Evolutionary conservation across 23 tunicate genomes (phyloP).

Genomic region (Styela plicata): DNA sequence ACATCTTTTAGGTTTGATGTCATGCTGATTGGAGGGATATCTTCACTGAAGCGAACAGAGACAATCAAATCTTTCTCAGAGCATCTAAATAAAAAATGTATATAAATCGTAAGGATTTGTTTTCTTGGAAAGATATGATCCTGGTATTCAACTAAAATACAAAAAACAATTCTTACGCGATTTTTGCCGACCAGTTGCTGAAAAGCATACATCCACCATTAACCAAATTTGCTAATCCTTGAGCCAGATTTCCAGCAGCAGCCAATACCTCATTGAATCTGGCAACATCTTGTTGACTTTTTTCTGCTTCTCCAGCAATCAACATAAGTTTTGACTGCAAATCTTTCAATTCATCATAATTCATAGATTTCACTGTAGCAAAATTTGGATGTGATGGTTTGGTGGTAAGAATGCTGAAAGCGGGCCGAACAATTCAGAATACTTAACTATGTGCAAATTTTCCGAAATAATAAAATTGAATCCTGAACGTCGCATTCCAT

Average conservation of each 20-base stretch:
- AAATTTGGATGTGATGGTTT: no score
- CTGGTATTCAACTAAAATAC: background rate
- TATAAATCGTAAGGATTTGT: no score
- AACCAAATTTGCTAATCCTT: conserved; percentile 43
- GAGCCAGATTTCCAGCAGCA: conserved; percentile 41
- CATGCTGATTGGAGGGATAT: background rate
- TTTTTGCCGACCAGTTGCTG: conserved; percentile 41
- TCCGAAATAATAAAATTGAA: no score
- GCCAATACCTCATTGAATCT: conserved; percentile 40
- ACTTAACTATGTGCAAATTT: no score
- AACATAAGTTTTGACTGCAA: conserved; percentile 68
- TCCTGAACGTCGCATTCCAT: no score
- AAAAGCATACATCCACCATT: conserved; percentile 56
- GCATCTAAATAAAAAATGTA: background rate
- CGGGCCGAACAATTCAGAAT: no score
- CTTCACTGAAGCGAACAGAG: background rate
- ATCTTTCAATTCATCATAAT: conserved; percentile 43
- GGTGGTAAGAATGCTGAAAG: no score
- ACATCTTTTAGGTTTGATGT: background rate
- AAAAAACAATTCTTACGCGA: conserved; percentile 11
- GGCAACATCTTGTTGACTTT: conserved; percentile 54
- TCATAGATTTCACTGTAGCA: conserved; percentile 18
- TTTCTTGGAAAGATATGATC: no score
- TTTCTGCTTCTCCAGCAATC: conserved; percentile 79
- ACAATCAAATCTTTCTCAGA: background rate